Percentiles rank a stretch among this genome's conserved stretches.
Conservation (phyloP, 2,888 invertebrate species). For the Lottia scabra region DNA sequence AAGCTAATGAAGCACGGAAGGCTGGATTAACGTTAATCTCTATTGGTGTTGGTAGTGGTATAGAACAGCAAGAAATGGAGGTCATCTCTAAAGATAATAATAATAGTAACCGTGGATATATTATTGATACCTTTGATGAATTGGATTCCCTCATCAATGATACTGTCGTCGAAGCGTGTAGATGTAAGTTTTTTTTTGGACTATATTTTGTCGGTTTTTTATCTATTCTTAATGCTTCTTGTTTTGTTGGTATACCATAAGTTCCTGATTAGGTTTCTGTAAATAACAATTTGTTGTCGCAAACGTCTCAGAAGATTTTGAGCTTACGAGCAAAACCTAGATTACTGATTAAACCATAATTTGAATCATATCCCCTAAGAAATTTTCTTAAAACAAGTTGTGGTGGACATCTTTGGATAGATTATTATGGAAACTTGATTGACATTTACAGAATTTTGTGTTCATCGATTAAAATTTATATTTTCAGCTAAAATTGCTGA, state of each 20-base stretch:
- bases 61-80: slow-evolving; percentile 45
- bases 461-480: background rate
- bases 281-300: too few species aligned
- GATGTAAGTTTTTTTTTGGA: slow-evolving; percentile 35
- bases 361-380: too few species aligned
- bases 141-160: slow-evolving; percentile 46
- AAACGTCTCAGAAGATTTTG: background rate
- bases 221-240: background rate
- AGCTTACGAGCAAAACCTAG: background rate
- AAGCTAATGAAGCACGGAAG: slow-evolving; percentile 45
- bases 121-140: slow-evolving; percentile 42
- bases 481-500: slow-evolving; percentile 42
- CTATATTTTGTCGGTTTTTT: background rate
- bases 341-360: too few species aligned
- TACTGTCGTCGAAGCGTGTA: slow-evolving; percentile 52
- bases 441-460: background rate
- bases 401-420: too few species aligned
- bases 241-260: background rate
- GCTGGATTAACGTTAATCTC: slow-evolving; percentile 54
- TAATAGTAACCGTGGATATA: too few species aligned
- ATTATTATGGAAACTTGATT: too few species aligned
- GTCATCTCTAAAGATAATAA: slow-evolving; percentile 38
- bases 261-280: background rate
- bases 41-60: slow-evolving; percentile 44
- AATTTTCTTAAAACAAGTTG: too few species aligned